These are phyloP conservation scores for Pantherophis vulpinus DNA, from an alignment of 2,797 vertebrate species.

Conservation along the genomic window DNA sequence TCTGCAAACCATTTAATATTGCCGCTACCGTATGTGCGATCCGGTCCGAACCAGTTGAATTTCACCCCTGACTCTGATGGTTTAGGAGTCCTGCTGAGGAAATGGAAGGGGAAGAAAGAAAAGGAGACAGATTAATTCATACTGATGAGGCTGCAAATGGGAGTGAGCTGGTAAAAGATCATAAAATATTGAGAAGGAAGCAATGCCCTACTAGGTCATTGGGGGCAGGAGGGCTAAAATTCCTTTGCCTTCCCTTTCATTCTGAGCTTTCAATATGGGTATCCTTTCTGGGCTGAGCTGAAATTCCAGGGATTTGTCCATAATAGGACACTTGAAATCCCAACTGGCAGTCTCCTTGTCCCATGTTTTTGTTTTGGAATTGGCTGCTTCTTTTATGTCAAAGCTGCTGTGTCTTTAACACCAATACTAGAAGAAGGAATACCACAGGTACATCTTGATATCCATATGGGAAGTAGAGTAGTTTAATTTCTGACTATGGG, in stretches of 20 bases:
- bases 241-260: background rate
- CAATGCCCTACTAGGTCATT: background rate
- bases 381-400: background rate
- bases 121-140: constrained; percentile 25
- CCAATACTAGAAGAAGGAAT: background rate
- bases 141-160: constrained; percentile 52
- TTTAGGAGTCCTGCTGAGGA: background rate
- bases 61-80: background rate
- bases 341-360: background rate
- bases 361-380: background rate
- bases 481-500: background rate
- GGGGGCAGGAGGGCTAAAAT: background rate
- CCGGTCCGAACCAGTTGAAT: too few relatives aligned
- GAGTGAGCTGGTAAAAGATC: constrained; percentile 34
- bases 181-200: constrained; percentile 29
- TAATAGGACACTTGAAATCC: background rate
- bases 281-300: background rate
- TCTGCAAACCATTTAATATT: too few relatives aligned
- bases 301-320: background rate
- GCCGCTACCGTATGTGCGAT: too few relatives aligned
- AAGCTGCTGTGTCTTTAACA: background rate
- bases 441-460: background rate
- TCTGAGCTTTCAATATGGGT: background rate
- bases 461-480: background rate
- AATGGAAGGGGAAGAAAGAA: background rate